A percentile compares a stretch with the other conserved stretches of the same genome.
Conservation (phyloP, 1,140 invertebrate species). For the Drosophila sturtevanti region DNA sequence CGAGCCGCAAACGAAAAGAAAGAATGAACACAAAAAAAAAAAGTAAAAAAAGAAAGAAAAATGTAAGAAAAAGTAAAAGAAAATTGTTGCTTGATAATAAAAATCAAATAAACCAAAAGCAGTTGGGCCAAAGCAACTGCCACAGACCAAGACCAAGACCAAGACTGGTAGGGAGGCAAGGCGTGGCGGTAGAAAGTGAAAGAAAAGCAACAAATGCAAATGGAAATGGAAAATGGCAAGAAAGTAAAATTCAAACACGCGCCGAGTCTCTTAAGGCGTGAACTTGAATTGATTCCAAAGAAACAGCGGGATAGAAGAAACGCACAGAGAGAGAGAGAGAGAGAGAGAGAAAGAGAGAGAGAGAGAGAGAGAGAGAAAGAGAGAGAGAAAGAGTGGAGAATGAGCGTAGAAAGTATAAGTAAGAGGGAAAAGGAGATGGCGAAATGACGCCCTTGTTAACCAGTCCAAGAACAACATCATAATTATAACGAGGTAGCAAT, state of each 20-base stretch:
- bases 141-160: background rate
- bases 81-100: slow-evolving; percentile 55
- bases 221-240: slow-evolving; percentile 39
- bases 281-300: slow-evolving; percentile 77
- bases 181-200: background rate
- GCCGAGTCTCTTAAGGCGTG: slow-evolving; percentile 53
- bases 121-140: slow-evolving; percentile 29
- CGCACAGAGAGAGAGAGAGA: slow-evolving; percentile 2
- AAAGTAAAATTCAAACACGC: slow-evolving; percentile 67
- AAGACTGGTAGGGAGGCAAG: background rate
- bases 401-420: background rate
- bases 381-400: background rate
- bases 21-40: slow-evolving; percentile 18
- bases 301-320: background rate
- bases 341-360: background rate
- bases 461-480: slow-evolving; percentile 64
- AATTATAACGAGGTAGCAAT: slow-evolving; percentile 77
- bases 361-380: background rate
- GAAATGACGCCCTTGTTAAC: slow-evolving; percentile 33
- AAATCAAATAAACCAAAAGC: slow-evolving; percentile 70
- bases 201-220: slow-evolving; percentile 42
- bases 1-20: slow-evolving; percentile 34
- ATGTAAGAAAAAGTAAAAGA: background rate
- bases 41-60: background rate
- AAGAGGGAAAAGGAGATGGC: too few relatives aligned